Conservation (phyloP, 92 coral and sea anemone species). For the Epizoanthus illoricatus region DNA sequence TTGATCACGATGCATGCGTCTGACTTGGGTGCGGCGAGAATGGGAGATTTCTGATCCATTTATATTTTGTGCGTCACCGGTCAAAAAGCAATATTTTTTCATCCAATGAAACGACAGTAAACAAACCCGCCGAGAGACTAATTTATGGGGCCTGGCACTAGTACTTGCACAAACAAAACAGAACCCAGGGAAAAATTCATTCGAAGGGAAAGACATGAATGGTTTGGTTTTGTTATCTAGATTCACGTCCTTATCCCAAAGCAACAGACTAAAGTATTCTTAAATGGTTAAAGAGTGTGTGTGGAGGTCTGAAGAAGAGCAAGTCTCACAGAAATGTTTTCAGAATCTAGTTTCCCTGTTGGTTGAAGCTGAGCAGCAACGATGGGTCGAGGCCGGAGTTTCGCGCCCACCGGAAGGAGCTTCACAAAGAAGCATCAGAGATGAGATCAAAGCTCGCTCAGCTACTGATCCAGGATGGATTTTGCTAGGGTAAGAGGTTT, state of each 20-base stretch:
- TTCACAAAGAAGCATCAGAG: constrained; percentile 1
- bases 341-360: neutral
- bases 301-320: constrained; percentile 29
- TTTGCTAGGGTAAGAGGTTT: constrained; percentile 19
- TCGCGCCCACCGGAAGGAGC: constrained; percentile 7
- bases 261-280: too few relatives aligned
- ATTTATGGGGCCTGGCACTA: constrained; percentile 27
- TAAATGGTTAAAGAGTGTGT: constrained; percentile 25
- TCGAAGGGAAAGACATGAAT: neutral
- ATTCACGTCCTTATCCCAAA: neutral
- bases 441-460: constrained; percentile 11
- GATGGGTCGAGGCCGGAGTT: constrained; percentile 24
- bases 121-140: neutral
- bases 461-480: constrained; percentile 26
- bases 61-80: too few relatives aligned
- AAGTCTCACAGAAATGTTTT: constrained; percentile 9
- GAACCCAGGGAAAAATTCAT: neutral
- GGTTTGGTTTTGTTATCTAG: neutral
- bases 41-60: neutral
- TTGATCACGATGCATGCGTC: constrained; percentile 5
- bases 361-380: constrained; percentile 30
- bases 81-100: too few relatives aligned
- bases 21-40: neutral
- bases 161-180: neutral
- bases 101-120: constrained; percentile 12